Evolutionary conservation across 1,140 invertebrate species (phyloP).

Genomic region (Sminthurides bifidus): DNA sequence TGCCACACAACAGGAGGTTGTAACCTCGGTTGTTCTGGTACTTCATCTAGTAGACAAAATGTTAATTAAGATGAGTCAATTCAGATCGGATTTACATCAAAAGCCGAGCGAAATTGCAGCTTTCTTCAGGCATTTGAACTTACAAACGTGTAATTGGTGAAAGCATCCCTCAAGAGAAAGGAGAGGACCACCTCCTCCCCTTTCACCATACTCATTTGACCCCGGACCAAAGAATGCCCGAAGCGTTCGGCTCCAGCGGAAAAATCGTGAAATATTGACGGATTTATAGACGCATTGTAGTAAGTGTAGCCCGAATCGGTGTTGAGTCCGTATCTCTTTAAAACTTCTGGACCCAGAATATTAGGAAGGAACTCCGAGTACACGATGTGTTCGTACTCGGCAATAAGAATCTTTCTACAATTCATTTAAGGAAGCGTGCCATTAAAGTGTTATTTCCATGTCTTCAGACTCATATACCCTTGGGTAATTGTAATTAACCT

Average conservation of each 20-base stretch:
- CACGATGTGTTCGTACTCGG: slow-evolving; percentile 40
- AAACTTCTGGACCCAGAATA: slow-evolving; percentile 34
- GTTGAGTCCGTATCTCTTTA: slow-evolving; percentile 14
- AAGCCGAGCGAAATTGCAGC: not conserved
- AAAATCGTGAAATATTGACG: slow-evolving; percentile 73
- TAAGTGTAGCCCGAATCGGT: slow-evolving; percentile 48
- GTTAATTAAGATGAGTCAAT: not conserved
- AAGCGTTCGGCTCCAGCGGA: slow-evolving; percentile 71
- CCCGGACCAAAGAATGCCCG: slow-evolving; percentile 37
- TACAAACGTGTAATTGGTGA: slow-evolving; percentile 42
- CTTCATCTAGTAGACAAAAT: not conserved
- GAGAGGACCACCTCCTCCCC: slow-evolving; percentile 4
- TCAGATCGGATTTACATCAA: not conserved
- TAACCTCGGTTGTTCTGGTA: slow-evolving; percentile 6
- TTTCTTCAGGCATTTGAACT: not conserved
- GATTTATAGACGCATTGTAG: slow-evolving; percentile 65
- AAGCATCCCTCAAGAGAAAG: slow-evolving; percentile 39
- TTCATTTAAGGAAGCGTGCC: not conserved
- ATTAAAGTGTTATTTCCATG: not conserved
- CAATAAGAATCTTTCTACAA: slow-evolving; percentile 39
- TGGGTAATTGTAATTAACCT: not conserved
- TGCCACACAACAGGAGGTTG: slow-evolving; percentile 21
- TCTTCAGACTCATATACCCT: not conserved
- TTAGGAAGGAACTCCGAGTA: slow-evolving; percentile 38
- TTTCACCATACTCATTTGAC: slow-evolving; percentile 6